A percentile compares a stretch with the other conserved stretches of the same genome.
Evolutionary conservation across 2,888 invertebrate species (phyloP).

Genomic region (Orthosia incerta): DNA sequence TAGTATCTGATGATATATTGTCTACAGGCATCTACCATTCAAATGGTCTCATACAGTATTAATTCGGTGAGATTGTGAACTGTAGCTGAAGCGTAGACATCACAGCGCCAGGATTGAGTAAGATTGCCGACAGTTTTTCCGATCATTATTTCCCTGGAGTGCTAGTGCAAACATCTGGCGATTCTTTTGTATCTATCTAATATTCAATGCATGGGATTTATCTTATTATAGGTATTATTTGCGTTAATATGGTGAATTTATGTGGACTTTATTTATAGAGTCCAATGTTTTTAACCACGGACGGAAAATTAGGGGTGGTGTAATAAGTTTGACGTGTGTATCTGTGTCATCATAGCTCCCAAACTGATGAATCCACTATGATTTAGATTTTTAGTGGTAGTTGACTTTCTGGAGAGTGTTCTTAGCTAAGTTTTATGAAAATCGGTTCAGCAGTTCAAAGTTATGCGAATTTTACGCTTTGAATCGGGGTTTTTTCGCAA

Average conservation of each 20-base stretch:
- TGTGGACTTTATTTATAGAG: background rate
- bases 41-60: conserved; percentile 64
- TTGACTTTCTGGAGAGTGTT: no score
- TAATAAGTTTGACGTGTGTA: no score
- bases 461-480: no score
- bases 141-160: conserved; percentile 73
- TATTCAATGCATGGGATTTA: conserved; percentile 68
- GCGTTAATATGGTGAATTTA: conserved; percentile 8
- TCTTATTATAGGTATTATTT: conserved; percentile 49
- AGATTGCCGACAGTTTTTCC: conserved; percentile 62
- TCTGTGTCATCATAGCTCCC: no score
- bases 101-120: conserved; percentile 46
- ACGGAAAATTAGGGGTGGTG: no score
- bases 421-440: no score
- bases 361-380: no score
- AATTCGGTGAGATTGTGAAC: conserved; percentile 61
- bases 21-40: conserved; percentile 48
- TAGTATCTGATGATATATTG: conserved; percentile 46
- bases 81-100: conserved; percentile 53
- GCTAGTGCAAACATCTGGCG: conserved; percentile 61
- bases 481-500: no score
- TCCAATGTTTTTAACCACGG: background rate
- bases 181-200: conserved; percentile 57
- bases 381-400: no score
- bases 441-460: no score